Evolutionary conservation across 2,888 invertebrate genomes (phyloP).

Genomic region (Limenitis camilla): DNA sequence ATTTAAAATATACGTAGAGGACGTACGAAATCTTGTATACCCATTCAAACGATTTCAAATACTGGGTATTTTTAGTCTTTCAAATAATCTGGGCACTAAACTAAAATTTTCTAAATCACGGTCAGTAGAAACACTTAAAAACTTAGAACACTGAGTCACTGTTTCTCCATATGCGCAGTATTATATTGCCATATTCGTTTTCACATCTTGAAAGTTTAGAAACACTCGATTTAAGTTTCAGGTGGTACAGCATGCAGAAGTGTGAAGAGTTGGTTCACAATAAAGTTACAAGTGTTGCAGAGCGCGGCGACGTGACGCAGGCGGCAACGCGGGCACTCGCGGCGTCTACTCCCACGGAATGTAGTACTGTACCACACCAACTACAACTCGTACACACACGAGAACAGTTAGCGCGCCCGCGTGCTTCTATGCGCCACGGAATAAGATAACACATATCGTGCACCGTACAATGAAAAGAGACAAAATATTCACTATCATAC

Average conservation of each 20-base stretch:
- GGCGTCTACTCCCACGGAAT: constrained; percentile 47
- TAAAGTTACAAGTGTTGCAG: constrained; percentile 39
- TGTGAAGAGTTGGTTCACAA: constrained; percentile 20
- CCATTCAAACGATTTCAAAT: constrained; percentile 35
- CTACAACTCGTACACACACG: constrained; percentile 22
- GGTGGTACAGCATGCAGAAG: constrained; percentile 7
- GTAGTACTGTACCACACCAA: constrained; percentile 27
- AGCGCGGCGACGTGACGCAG: constrained; percentile 32
- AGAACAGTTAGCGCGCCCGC: constrained; percentile 29
- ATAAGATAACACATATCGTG: constrained; percentile 41
- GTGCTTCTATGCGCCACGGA: constrained; percentile 28
- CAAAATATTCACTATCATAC: constrained; percentile 9
- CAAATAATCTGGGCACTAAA: constrained; percentile 34
- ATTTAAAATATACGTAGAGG: constrained; percentile 8
- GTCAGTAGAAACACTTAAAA: constrained; percentile 49
- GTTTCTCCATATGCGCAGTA: constrained; percentile 37
- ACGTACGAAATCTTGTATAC: constrained; percentile 16
- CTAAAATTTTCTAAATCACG: constrained; percentile 51
- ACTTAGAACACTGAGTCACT: constrained; percentile 60
- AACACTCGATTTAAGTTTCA: constrained; percentile 3
- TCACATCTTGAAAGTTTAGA: constrained; percentile 23
- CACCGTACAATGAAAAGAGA: constrained; percentile 38
- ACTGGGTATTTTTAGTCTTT: constrained; percentile 43
- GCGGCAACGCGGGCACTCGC: constrained; percentile 46
- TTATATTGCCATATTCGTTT: constrained; percentile 11